A percentile compares a stretch with the other conserved stretches of the same genome.
Conservation (phyloP, 2,888 invertebrate genomes). For the Crematogaster levior region DNA sequence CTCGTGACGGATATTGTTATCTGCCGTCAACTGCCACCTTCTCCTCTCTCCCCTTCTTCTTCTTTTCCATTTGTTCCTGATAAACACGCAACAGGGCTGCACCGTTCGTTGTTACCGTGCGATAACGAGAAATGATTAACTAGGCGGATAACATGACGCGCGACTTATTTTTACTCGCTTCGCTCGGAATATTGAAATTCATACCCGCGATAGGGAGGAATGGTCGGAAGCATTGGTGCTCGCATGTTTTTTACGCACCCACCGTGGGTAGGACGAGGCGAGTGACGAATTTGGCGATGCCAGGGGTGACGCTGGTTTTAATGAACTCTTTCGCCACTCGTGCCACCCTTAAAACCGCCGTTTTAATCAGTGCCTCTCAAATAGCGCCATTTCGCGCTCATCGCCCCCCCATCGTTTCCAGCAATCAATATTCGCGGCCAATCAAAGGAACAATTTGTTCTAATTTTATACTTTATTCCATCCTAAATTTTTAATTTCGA, state of each 20-base stretch:
- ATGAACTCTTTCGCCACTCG: conserved; percentile 84
- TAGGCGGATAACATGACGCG: conserved; percentile 4
- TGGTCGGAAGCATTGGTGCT: conserved; percentile 62
- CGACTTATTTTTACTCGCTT: conserved; percentile 23
- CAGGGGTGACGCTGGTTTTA: conserved; percentile 81
- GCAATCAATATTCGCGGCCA: not conserved
- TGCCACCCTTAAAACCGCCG: conserved; percentile 82
- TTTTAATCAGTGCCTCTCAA: conserved; percentile 80
- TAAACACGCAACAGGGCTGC: conserved; percentile 73
- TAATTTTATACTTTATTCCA: not conserved
- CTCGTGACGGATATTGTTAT: conserved; percentile 67
- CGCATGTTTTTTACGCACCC: conserved; percentile 66
- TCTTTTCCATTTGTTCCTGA: conserved; percentile 51
- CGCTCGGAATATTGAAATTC: conserved; percentile 4
- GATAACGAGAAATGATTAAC: conserved; percentile 61
- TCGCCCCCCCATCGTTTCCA: no score
- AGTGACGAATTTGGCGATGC: conserved; percentile 54
- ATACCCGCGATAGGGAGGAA: conserved; percentile 4
- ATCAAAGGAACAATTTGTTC: not conserved
- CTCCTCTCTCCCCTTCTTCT: conserved; percentile 15
- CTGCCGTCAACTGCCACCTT: conserved; percentile 57
- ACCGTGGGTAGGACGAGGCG: not conserved
- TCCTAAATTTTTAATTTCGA: not conserved
- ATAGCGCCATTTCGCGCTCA: not conserved
- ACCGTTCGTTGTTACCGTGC: conserved; percentile 72